Evolutionary conservation across 2,888 invertebrate genomes (phyloP), one percentile per base, ranked within the genome.

Genomic region (Leucoma salicis): DNA sequence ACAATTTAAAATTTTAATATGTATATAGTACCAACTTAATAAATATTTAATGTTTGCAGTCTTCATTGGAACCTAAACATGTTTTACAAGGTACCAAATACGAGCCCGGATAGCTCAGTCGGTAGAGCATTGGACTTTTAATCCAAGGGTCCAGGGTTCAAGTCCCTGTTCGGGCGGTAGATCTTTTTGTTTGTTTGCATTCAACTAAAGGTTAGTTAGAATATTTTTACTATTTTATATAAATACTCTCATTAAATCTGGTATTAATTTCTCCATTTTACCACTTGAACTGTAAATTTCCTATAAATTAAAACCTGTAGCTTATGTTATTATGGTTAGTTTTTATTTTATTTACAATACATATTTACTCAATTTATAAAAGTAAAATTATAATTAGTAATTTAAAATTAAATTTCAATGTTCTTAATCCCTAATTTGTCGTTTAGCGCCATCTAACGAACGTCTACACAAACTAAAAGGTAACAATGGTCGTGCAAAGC

Each of bases 131-230:
- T 88, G 88, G 88, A 88, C 88, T 88, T 88, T 88, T 90, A 90
- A 89, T 90, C 90, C 89, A 89, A 90, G 90, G 90, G 90, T 90
- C 90, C 90, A 90, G 90, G 89, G 90, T 90, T 90, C 90, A 90
- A 90, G 90, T 90, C 90, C 90, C 90, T 90, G 90, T 90, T 90
- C 89, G 90, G 88, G 89, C 87, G 90, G 58, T 31, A 1, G 28
- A 42, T 66, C 73, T 74, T 59, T 53, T 32, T 8, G 11, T 4
- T n/a, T 10, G 12, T 11, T 12, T 28, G n/a, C 11, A 14, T 15
- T 35, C 6, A 4, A 21, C 21, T 5, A n/a, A n/a, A n/a, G n/a
- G n/a, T n/a, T n/a, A n/a, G n/a, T 3, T 21, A 21, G 8, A 21
- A 8, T 21, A 3, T 8, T 21, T 21, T 21, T 21, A 21, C 8